phyloP scores from a whole-genome alignment of 1,140 invertebrate genomes.

The Philotrypesis tridentata region DNA sequence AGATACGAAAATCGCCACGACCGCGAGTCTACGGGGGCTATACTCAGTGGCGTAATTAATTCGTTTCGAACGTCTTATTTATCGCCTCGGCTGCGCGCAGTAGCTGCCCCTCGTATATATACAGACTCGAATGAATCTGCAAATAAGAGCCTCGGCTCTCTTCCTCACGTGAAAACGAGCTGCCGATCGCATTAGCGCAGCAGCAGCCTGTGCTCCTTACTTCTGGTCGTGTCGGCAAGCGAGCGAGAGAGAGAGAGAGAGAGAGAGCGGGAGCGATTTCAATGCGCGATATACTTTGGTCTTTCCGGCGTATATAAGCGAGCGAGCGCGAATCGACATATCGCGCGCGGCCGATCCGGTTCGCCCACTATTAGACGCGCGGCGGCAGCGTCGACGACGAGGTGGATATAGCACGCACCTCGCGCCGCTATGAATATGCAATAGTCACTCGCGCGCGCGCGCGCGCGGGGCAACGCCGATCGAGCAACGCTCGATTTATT shows the following conservation, averaged over 20 bases:
- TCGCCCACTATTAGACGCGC: slow-evolving; percentile 57
- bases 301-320: slow-evolving; percentile 54
- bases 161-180: neutral
- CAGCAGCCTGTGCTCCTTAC: too few species aligned
- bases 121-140: neutral
- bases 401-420: slow-evolving; percentile 40
- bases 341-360: slow-evolving; percentile 58
- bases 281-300: slow-evolving; percentile 53
- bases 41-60: neutral
- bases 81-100: neutral
- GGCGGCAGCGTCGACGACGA: slow-evolving; percentile 14
- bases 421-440: slow-evolving; percentile 62
- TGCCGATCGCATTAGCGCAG: too few species aligned
- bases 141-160: neutral
- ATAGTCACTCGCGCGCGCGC: slow-evolving; percentile 56
- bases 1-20: too few species aligned
- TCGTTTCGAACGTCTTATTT: neutral
- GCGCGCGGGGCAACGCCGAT: too few species aligned
- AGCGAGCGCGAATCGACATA: slow-evolving; percentile 57
- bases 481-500: slow-evolving; percentile 59
- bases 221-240: neutral
- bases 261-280: slow-evolving; percentile 52
- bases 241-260: too few species aligned
- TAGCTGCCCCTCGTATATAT: too few species aligned
- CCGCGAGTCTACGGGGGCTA: too few species aligned